Evolutionary conservation across 2,113 vertebrate genomes (phyloP).

Genomic region (Castor canadensis): DNA sequence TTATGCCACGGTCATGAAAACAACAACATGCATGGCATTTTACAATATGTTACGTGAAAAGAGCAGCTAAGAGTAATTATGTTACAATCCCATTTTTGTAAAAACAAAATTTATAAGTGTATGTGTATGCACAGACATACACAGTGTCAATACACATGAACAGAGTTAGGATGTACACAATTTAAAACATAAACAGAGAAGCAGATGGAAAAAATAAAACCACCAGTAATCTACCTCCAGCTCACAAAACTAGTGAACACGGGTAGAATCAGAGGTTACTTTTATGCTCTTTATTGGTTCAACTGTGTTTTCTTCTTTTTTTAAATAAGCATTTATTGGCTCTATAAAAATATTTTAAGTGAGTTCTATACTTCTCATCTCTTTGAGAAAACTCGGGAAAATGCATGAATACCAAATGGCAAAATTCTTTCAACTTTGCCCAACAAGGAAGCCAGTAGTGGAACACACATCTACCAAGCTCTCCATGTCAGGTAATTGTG

Average conservation of each 20-base stretch:
- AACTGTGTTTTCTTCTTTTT: neutral
- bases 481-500: neutral
- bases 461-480: neutral
- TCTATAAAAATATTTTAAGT: conserved; percentile 34
- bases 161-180: neutral
- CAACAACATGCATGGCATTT: neutral
- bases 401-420: neutral
- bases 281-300: neutral
- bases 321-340: neutral
- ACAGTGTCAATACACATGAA: neutral
- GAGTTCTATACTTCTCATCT: neutral
- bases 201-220: neutral
- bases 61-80: neutral
- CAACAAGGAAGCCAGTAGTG: neutral
- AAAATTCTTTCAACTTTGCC: neutral
- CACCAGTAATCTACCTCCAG: neutral
- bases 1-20: neutral
- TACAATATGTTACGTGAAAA: neutral
- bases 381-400: neutral
- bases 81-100: neutral
- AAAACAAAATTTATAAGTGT: neutral
- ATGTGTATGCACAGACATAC: neutral
- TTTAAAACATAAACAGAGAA: neutral
- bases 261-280: neutral
- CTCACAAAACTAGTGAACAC: neutral